These are phyloP conservation scores for Lepus townsendii DNA, from an alignment of 2,797 vertebrate genomes.

Conservation along the genomic window DNA sequence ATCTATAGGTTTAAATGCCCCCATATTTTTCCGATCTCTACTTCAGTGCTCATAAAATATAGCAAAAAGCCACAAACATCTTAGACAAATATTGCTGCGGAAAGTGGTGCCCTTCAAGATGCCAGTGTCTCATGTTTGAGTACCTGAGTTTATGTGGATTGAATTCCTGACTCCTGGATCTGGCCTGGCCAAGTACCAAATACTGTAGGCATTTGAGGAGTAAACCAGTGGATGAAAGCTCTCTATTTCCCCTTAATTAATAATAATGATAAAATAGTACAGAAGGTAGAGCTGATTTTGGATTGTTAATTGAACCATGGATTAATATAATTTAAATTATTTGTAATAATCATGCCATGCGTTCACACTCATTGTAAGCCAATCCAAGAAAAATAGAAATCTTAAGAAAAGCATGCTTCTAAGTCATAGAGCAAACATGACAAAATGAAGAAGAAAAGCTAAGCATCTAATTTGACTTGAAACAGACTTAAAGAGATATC, in stretches of 20 bases:
- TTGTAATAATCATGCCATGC: too few species aligned
- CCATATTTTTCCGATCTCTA: neutral
- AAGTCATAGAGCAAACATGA: neutral
- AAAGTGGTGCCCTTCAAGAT: neutral
- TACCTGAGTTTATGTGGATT: too few species aligned
- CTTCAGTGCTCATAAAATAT: neutral
- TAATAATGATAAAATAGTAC: too few species aligned
- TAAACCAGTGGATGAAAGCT: too few species aligned
- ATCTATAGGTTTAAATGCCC: constrained; percentile 23
- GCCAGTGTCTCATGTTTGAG: too few species aligned
- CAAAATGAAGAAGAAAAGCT: constrained; percentile 8
- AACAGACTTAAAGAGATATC: neutral
- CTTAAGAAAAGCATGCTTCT: constrained; percentile 46
- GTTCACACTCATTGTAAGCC: too few species aligned
- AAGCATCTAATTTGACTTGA: neutral
- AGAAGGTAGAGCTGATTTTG: neutral
- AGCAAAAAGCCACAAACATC: constrained; percentile 1
- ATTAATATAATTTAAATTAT: constrained; percentile 51
- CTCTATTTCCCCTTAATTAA: too few species aligned
- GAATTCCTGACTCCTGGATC: too few species aligned
- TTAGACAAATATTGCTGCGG: constrained; percentile 34
- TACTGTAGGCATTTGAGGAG: too few species aligned
- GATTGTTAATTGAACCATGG: constrained; percentile 42
- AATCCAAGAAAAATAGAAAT: neutral
- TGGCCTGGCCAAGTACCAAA: too few species aligned